Conservation (phyloP, 2,113 vertebrate genomes). For the Callorhinus ursinus region DNA sequence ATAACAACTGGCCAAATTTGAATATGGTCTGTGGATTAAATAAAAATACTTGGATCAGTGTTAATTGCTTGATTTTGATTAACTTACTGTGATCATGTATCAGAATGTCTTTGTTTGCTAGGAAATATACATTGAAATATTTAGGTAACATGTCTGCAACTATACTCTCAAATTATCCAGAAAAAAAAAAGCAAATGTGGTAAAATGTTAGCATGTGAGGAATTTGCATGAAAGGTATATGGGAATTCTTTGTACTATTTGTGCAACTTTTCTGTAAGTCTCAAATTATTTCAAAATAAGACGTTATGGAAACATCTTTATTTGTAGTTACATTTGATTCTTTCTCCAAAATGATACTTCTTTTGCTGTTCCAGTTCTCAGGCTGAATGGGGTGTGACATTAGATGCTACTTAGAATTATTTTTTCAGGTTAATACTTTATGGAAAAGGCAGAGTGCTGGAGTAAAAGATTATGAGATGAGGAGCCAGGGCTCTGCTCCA, state of each 20-base stretch:
- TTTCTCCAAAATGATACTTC: neutral
- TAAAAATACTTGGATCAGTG: neutral
- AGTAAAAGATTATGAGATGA: neutral
- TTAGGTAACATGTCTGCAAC: neutral
- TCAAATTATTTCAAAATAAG: constrained; percentile 17
- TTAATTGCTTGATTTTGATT: neutral
- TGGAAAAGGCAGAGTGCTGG: neutral
- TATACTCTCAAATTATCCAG: neutral
- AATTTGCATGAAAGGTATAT: neutral
- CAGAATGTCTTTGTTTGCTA: neutral
- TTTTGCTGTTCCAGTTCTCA: neutral
- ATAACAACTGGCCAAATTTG: neutral
- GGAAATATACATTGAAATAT: neutral
- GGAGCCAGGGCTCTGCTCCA: neutral
- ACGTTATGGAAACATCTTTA: neutral
- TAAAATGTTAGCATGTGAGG: neutral
- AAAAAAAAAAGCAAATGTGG: neutral
- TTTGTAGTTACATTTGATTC: neutral
- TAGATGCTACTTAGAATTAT: neutral
- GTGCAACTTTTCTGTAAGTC: neutral
- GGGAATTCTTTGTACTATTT: neutral
- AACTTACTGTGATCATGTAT: neutral
- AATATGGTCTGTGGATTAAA: neutral
- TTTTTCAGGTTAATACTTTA: neutral
- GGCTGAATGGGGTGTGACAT: neutral